Percentiles rank a stretch among this genome's conserved stretches.
Evolutionary conservation across 2,888 invertebrate genomes (phyloP).

Genomic region (Brachypalpus laphriformis): DNA sequence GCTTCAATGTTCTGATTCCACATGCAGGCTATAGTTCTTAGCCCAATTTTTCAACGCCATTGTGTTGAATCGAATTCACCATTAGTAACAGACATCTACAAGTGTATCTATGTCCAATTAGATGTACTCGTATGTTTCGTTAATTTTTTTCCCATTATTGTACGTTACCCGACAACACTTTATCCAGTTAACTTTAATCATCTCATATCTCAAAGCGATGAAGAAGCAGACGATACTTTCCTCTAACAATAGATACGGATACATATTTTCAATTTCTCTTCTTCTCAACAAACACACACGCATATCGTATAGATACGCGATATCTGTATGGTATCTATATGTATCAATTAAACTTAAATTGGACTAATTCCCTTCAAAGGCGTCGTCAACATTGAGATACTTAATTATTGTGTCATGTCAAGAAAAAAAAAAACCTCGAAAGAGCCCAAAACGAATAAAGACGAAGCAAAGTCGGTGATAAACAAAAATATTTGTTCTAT

Average conservation of each 20-base stretch:
- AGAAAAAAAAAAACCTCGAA: slow-evolving; percentile 6
- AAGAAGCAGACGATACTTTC: slow-evolving; percentile 1
- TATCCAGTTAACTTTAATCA: slow-evolving; percentile 37
- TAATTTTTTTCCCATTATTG: background rate
- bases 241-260: slow-evolving; percentile 6
- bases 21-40: background rate
- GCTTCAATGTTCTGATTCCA: slow-evolving; percentile 15
- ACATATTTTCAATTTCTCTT: slow-evolving; percentile 25
- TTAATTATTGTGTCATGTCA: slow-evolving; percentile 67
- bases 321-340: slow-evolving; percentile 26
- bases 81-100: background rate
- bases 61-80: slow-evolving; percentile 14
- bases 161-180: slow-evolving; percentile 8
- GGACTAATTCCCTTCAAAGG: slow-evolving; percentile 70
- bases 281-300: background rate
- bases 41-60: background rate
- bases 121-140: slow-evolving; percentile 26
- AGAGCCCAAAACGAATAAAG: background rate
- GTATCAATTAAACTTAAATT: slow-evolving; percentile 68
- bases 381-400: slow-evolving; percentile 65
- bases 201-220: background rate
- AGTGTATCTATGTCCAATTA: slow-evolving; percentile 22
- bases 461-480: slow-evolving; percentile 23
- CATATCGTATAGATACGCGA: background rate
- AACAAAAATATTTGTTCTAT: slow-evolving; percentile 60